phyloP scores from a whole-genome alignment of 2,797 vertebrate genomes.

The Miichthys miiuy region DNA sequence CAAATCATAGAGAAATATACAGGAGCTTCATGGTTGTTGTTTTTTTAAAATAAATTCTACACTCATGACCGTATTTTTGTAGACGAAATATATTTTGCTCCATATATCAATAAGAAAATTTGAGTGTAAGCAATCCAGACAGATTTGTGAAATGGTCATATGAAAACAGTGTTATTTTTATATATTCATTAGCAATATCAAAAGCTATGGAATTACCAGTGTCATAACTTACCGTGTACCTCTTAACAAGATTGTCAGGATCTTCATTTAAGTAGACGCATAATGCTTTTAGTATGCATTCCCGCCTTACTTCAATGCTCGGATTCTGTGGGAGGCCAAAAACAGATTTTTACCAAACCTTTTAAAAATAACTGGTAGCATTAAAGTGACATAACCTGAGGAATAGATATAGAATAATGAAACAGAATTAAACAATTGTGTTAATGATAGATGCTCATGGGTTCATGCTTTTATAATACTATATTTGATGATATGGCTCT shows the following conservation, averaged over 20 bases:
- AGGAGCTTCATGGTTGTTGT: too few relatives aligned
- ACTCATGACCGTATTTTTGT: too few relatives aligned
- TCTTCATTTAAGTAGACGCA: slow-evolving; percentile 15
- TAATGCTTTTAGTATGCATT: slow-evolving; percentile 7
- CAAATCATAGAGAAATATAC: too few relatives aligned
- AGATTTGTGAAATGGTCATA: neutral
- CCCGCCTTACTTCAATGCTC: neutral
- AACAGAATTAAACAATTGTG: neutral
- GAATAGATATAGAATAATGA: neutral
- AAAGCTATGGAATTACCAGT: slow-evolving; percentile 2
- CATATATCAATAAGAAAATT: neutral
- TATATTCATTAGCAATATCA: neutral
- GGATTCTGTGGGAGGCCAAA: slow-evolving; percentile 7
- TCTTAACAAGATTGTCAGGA: slow-evolving; percentile 9
- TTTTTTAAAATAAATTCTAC: too few relatives aligned
- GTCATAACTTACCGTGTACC: slow-evolving; percentile 13
- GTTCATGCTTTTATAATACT: slow-evolving; percentile 7
- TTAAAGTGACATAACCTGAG: neutral
- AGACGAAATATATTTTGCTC: too few relatives aligned
- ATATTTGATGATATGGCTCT: neutral
- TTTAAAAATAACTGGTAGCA: neutral
- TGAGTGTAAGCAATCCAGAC: neutral
- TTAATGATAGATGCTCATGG: neutral
- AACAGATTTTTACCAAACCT: neutral
- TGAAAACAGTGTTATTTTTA: neutral